Evolutionary conservation across 1,140 invertebrate species (phyloP).

Genomic region (Brachystomella parvula): DNA sequence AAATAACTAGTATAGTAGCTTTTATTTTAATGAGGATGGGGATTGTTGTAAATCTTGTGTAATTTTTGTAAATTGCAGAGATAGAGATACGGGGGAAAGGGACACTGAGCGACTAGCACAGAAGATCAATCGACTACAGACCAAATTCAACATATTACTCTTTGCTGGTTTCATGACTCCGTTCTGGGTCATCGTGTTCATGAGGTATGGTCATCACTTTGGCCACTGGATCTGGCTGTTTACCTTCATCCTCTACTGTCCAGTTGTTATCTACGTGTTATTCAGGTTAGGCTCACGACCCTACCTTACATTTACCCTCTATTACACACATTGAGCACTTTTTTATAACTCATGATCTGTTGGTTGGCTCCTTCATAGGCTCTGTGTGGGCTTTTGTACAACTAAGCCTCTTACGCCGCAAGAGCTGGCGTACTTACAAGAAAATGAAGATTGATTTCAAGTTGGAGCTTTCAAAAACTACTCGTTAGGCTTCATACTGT

Average conservation of each 20-base stretch:
- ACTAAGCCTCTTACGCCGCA: neutral
- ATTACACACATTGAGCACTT: neutral
- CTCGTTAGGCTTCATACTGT: neutral
- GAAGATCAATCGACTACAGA: constrained; percentile 3
- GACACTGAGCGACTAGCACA: neutral
- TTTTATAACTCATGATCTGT: neutral
- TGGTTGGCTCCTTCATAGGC: neutral
- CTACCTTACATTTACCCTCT: no score
- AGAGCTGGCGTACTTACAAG: constrained; percentile 3
- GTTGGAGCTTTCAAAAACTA: neutral
- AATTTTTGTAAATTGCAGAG: neutral
- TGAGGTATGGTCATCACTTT: neutral
- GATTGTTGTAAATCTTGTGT: neutral
- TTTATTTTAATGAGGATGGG: no score
- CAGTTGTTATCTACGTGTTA: neutral
- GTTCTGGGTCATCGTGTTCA: constrained; percentile 2
- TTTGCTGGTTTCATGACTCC: constrained; percentile 2
- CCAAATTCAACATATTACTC: constrained; percentile 1
- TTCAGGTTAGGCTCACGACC: no score
- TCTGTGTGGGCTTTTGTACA: neutral
- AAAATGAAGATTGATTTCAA: constrained; percentile 4
- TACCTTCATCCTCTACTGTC: neutral
- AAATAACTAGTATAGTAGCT: neutral
- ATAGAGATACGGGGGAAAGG: neutral
- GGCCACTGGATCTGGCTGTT: constrained; percentile 2